Evolutionary conservation across 2,797 vertebrate genomes (phyloP).

Genomic region (Acipenser transmontanus): DNA sequence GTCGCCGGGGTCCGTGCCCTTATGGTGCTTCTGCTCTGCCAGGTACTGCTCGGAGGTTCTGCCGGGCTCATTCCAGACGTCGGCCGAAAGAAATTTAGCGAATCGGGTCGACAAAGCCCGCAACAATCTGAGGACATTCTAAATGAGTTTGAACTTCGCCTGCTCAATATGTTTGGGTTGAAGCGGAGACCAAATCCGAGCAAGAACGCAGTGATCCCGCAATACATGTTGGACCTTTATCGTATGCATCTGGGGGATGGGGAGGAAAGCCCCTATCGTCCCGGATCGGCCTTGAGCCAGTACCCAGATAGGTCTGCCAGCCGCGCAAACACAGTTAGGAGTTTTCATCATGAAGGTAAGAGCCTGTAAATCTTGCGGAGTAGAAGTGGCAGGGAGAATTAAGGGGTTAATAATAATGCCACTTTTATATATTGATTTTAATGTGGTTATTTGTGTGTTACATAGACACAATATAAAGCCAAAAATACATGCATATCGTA

Average conservation of each 20-base stretch:
- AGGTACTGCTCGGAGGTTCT: slow-evolving; percentile 88
- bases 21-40: slow-evolving; percentile 93
- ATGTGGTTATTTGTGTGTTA: too few species aligned
- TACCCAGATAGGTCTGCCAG: slow-evolving; percentile 82
- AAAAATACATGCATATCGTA: too few species aligned
- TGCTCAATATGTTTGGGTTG: slow-evolving; percentile 93
- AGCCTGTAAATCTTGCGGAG: too few species aligned
- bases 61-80: slow-evolving; percentile 88
- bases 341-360: slow-evolving; percentile 97
- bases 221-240: slow-evolving; percentile 96
- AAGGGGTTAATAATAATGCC: too few species aligned
- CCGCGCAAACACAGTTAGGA: slow-evolving; percentile 92
- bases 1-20: slow-evolving; percentile 89
- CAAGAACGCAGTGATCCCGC: slow-evolving; percentile 82
- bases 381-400: too few species aligned
- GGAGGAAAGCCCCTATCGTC: slow-evolving; percentile 66
- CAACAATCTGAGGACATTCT: slow-evolving; percentile 81
- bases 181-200: slow-evolving; percentile 85
- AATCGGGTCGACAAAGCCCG: slow-evolving; percentile 70
- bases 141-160: slow-evolving; percentile 85
- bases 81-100: slow-evolving; percentile 77
- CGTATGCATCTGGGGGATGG: slow-evolving; percentile 77
- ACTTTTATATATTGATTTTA: too few species aligned
- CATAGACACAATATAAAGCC: too few species aligned
- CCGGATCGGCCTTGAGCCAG: slow-evolving; percentile 65